Base-by-base conservation (phyloP, 2,113 vertebrate genomes). In the Catharus minimus region DNA sequence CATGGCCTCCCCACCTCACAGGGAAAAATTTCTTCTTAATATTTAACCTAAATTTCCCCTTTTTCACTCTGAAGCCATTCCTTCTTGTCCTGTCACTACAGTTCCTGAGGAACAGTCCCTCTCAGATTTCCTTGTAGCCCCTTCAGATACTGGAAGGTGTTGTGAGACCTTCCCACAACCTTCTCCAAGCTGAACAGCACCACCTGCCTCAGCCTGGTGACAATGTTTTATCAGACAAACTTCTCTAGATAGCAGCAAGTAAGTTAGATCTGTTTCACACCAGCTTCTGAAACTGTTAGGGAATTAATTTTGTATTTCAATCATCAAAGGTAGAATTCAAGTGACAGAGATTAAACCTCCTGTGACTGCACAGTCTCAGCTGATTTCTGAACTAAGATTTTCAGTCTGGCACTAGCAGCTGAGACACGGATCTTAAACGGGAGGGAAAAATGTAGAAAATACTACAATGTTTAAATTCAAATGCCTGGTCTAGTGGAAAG, bases 281-380 rank as follows among this genome's bases (percentile, higher is more conserved):
- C 15, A 41, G 49, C 44, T 69, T 64, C 80, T 41, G 27, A 67
- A 88, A 22, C 7, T 32, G 8, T 38, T 14, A 15, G 32, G 53
- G 24, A 91, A 80, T 22, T 6, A 20, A 27, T 65, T 60, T 57
- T 52, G 20, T 46, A 60, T 80, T 67, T 52, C 62, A 82, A 72
- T 10, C 11, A 38, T 20, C 53, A 28, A 20, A 58, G 39, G 26
- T 6, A 52, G 60, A 86, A 78, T 1, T 36, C 39, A 53, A 49
- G 65, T 19, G 28, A 41, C 16, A 39, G 46, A 57, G 43, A 36
- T 13, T 13, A 39, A 60, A 10, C 27, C 28, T 67, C 36, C n/a
- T 11, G 8, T 6, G 60, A 36, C 27, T 6, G 8, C 0, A 5
- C 47, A 50, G 28, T 32, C 9, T 50, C 4, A 1, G 32, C 36